phyloP scores from a whole-genome alignment of 92 coral and sea anemone genomes.

The Anthopleura xanthogrammica region DNA sequence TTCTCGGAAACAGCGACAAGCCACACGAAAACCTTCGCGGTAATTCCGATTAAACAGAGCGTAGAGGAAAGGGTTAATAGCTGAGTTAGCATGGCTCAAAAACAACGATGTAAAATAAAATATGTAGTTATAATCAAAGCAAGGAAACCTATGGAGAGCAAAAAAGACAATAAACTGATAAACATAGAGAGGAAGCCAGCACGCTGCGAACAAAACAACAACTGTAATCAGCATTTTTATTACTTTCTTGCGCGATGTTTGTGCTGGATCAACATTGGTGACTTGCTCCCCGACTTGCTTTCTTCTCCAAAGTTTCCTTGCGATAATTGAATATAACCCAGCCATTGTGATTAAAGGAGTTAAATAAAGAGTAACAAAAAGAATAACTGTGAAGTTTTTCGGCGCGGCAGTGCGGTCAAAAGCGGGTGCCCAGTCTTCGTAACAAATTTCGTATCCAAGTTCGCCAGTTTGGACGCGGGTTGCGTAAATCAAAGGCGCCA shows the following conservation, averaged over 20 bases:
- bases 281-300: constrained; percentile 63
- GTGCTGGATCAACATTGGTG: constrained; percentile 38
- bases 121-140: constrained; percentile 49
- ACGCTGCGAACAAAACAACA: constrained; percentile 57
- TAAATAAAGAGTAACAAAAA: constrained; percentile 62
- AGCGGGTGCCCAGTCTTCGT: constrained; percentile 73
- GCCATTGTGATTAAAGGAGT: constrained; percentile 72
- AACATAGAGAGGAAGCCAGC: constrained; percentile 77
- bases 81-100: constrained; percentile 79
- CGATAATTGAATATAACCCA: constrained; percentile 60
- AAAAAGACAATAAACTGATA: constrained; percentile 65
- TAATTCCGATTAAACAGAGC: constrained; percentile 73
- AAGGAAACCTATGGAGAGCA: constrained; percentile 43
- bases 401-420: constrained; percentile 61
- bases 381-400: constrained; percentile 65
- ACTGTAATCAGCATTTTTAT: constrained; percentile 79
- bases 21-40: constrained; percentile 72
- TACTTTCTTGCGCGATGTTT: constrained; percentile 62
- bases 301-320: constrained; percentile 69
- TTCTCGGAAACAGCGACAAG: constrained; percentile 42
- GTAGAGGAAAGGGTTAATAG: constrained; percentile 74
- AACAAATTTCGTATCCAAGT: constrained; percentile 53
- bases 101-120: constrained; percentile 72
- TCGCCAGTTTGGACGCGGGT: constrained; percentile 37
- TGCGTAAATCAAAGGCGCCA: constrained; percentile 84